Base-by-base conservation (phyloP, 30 jellyfish, hydroid and myxozoan genomes). In the Calvadosia cruxmelitensis region DNA sequence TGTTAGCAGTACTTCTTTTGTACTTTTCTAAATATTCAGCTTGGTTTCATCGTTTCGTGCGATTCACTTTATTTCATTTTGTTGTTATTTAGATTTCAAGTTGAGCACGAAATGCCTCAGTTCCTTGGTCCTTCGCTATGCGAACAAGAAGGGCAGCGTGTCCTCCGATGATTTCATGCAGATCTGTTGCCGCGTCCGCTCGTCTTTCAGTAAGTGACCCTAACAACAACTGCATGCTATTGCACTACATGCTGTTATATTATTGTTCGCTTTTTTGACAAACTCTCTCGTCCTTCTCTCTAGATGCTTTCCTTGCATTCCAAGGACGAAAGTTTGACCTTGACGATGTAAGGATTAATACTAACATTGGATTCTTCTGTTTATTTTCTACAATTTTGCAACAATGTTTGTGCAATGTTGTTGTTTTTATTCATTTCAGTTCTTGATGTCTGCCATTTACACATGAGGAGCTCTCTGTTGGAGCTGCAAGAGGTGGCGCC, bases 301-400 rank as follows among this genome's bases (percentile, higher is more conserved):
- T 53, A 86, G 96, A 86, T 50, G 79, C 96, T 61, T 86, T 77
- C 77, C 67, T 86, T 77, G 68, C 88, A 32, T 86, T 77, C 72
- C 96, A 86, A 86, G 96, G 96, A 27, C 71, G 81, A 42, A 71
- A 93, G 20, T 86, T 86, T 68, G n/a, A 84, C 3, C 69, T 86
- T 72, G 96, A 86, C 68, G 96, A 86, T 66, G 96, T 86, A 80
- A 86, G 96, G 73, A 42, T 42, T 20, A 42, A 42, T 20, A 42
- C 57, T 5, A n/a, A n/a, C n/a, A n/a, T n/a, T n/a, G n/a, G n/a
- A n/a, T n/a, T n/a, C n/a, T n/a, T n/a, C n/a, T n/a, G n/a, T n/a
- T n/a, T n/a, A n/a, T n/a, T n/a, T n/a, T n/a, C n/a, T n/a, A n/a
- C n/a, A n/a, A n/a, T n/a, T n/a, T n/a, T n/a, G n/a, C n/a, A n/a